Conservation (phyloP, 2,888 invertebrate genomes). For the Rotaria magnacalcarata region DNA sequence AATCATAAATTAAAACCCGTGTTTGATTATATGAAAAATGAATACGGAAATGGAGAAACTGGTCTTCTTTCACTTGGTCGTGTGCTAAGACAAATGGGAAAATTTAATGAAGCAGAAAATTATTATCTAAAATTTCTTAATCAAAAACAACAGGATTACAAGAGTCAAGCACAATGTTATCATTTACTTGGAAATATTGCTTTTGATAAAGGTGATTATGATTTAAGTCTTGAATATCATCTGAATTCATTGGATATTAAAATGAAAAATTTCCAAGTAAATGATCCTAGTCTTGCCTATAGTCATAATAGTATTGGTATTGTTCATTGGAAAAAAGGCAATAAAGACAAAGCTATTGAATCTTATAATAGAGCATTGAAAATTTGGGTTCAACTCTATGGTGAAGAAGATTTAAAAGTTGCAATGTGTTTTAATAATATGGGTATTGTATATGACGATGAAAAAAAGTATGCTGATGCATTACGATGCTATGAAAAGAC, state of each 20-base stretch:
- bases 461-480: neutral
- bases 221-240: constrained; percentile 4
- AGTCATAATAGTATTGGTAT: neutral
- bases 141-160: neutral
- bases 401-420: constrained; percentile 4
- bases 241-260: neutral
- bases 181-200: neutral
- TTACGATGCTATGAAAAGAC: neutral
- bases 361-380: neutral
- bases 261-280: neutral
- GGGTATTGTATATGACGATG: neutral
- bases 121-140: neutral
- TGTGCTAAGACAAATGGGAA: no score
- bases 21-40: no score
- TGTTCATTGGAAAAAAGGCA: neutral
- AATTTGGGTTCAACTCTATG: neutral
- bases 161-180: neutral
- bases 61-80: no score
- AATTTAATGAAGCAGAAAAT: no score
- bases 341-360: neutral
- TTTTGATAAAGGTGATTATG: neutral
- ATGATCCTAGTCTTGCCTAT: neutral
- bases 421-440: neutral
- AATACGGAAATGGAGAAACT: no score
- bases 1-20: no score